Conservation (phyloP, 2,797 vertebrate species). For the Cossypha dichroa region DNA sequence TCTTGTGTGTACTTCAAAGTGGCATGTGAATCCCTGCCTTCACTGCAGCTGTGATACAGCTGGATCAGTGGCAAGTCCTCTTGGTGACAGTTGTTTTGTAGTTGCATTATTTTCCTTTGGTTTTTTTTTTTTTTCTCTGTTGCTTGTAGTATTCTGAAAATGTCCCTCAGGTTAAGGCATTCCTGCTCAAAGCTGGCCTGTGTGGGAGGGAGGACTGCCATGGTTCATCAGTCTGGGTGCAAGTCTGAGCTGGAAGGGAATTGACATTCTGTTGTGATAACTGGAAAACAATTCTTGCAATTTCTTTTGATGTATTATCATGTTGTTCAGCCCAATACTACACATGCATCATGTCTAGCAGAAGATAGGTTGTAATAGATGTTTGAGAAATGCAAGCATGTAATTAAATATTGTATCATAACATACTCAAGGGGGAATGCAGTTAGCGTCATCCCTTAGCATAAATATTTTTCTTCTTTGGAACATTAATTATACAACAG, state of each 20-base stretch:
- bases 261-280: neutral
- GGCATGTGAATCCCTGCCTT: neutral
- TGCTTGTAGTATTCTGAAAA: neutral
- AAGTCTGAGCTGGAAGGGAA: neutral
- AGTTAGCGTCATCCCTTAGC: neutral
- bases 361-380: neutral
- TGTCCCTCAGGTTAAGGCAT: neutral
- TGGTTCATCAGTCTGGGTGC: neutral
- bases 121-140: neutral
- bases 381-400: neutral
- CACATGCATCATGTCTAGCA: neutral
- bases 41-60: neutral
- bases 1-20: neutral
- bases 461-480: constrained; percentile 43
- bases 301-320: neutral
- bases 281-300: neutral
- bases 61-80: neutral
- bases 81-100: neutral
- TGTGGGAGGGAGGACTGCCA: neutral
- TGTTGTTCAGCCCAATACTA: neutral
- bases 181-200: neutral
- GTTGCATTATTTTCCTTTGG: neutral
- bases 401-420: constrained; percentile 12
- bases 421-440: neutral
- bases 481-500: neutral